Percentiles rank a stretch among this genome's conserved stretches.
These are phyloP conservation scores for Danio rerio DNA, from an alignment of 2,113 vertebrate genomes.

Conservation along the genomic window GRCz12tu NC_133193.1:24161001-24161500, in stretches of 20 bases:
- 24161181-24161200: background rate
- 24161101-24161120: background rate
- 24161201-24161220: background rate
- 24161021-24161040: background rate
- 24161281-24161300: background rate
- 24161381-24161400: too few species aligned
- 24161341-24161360: too few species aligned
- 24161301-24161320: background rate
- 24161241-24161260: too few species aligned
- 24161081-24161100: background rate
- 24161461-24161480: too few species aligned
- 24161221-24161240: background rate
- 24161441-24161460: too few species aligned
- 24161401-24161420: too few species aligned
- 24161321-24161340: too few species aligned
- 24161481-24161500: too few species aligned
- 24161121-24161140: constrained; percentile 26
- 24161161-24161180: background rate
- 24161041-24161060: background rate
- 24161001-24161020: constrained; percentile 1
- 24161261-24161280: too few species aligned
- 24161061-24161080: background rate
- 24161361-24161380: too few species aligned
- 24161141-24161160: background rate
- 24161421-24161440: too few species aligned